A percentile compares a stretch with the other conserved stretches of the same genome.
These are phyloP conservation scores for Campoletis raptor DNA, from an alignment of 2,888 invertebrate species.

Conservation along the genomic window DNA sequence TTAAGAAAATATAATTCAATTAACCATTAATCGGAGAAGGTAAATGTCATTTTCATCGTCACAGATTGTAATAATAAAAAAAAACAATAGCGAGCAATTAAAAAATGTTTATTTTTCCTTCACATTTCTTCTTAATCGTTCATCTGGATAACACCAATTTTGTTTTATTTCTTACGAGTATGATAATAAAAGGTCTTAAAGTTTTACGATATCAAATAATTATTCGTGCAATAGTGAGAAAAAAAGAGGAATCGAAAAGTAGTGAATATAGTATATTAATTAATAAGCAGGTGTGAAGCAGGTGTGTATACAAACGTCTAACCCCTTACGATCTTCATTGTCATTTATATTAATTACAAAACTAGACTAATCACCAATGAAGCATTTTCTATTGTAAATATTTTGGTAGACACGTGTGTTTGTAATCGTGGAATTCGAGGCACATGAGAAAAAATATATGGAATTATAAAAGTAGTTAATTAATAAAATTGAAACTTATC, in stretches of 20 bases:
- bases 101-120: not conserved
- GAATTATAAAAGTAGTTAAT: not conserved
- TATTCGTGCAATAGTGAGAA: constrained; percentile 62
- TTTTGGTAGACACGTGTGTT: not conserved
- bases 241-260: not conserved
- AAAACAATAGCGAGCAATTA: not conserved
- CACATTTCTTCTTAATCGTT: constrained; percentile 4
- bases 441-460: not conserved
- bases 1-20: too few species aligned
- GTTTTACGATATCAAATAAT: constrained; percentile 69
- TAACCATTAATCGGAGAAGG: not conserved
- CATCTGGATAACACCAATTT: not conserved
- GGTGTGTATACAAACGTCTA: not conserved
- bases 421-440: not conserved
- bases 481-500: not conserved
- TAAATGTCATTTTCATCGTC: not conserved
- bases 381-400: not conserved
- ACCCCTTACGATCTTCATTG: not conserved
- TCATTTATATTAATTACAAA: not conserved
- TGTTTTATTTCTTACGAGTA: constrained; percentile 56
- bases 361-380: not conserved
- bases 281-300: not conserved
- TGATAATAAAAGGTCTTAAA: constrained; percentile 66
- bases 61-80: not conserved
- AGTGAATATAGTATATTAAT: constrained; percentile 9